These are phyloP conservation scores for Patella vulgata DNA, from an alignment of 1,140 invertebrate species.

Conservation along the genomic window DNA sequence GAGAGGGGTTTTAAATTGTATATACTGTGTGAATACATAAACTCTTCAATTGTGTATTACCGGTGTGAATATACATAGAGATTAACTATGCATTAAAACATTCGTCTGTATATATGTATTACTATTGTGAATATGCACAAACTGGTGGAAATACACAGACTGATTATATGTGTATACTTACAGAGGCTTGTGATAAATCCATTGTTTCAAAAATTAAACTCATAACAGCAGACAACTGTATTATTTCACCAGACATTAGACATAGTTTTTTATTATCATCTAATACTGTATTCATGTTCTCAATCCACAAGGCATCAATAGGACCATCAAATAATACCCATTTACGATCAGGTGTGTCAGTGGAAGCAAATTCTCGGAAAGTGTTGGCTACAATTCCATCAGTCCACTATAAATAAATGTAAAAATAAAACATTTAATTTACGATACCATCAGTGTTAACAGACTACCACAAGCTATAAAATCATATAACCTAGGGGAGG, in stretches of 20 bases:
- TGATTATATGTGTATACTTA: constrained; percentile 43
- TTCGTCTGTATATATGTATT: too few species aligned
- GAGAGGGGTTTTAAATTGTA: too few species aligned
- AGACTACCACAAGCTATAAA: neutral
- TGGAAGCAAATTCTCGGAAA: constrained; percentile 66
- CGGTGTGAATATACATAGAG: too few species aligned
- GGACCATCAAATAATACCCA: constrained; percentile 69
- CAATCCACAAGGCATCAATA: constrained; percentile 68
- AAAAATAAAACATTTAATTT: neutral
- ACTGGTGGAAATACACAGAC: too few species aligned
- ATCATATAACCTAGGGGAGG: neutral
- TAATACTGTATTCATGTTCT: constrained; percentile 70
- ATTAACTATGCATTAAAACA: too few species aligned
- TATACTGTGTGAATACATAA: too few species aligned
- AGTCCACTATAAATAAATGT: constrained; percentile 58
- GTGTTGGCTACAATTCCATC: constrained; percentile 72
- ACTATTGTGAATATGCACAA: too few species aligned
- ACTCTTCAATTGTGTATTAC: too few species aligned
- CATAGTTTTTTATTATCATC: constrained; percentile 70
- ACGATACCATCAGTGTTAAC: neutral
- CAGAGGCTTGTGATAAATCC: constrained; percentile 72
- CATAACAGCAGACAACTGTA: constrained; percentile 68
- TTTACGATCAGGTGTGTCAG: constrained; percentile 64
- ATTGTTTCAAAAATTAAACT: constrained; percentile 68
- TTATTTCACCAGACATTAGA: constrained; percentile 69